phyloP scores from a whole-genome alignment of 2,888 invertebrate genomes.

The Apodemia hepburni region DNA sequence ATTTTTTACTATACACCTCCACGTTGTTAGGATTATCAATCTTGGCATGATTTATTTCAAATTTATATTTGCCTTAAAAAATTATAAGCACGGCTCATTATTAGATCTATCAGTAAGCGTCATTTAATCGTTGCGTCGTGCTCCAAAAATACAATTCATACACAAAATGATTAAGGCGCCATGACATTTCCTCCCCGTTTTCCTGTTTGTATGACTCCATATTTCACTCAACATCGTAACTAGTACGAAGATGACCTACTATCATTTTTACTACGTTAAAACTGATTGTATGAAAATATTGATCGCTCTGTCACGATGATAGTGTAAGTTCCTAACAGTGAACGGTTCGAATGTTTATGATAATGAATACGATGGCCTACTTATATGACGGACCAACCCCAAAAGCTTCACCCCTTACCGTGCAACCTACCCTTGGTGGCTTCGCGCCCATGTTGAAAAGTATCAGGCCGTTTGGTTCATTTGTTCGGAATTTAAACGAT shows the following conservation, averaged over 20 bases:
- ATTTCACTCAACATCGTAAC: neutral
- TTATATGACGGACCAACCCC: constrained; percentile 57
- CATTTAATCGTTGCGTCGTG: too few species aligned
- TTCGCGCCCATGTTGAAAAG: constrained; percentile 93
- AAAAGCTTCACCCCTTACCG: constrained; percentile 81
- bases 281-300: constrained; percentile 1
- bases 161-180: neutral
- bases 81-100: too few species aligned
- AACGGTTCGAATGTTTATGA: constrained; percentile 20
- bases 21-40: too few species aligned
- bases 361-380: constrained; percentile 44
- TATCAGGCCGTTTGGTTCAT: constrained; percentile 96
- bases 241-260: neutral
- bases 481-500: constrained; percentile 96
- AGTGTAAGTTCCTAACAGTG: neutral
- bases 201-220: neutral
- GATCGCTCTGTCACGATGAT: neutral
- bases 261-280: neutral
- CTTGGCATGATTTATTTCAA: too few species aligned
- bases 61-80: too few species aligned
- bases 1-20: too few species aligned
- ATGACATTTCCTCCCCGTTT: neutral
- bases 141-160: too few species aligned
- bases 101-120: too few species aligned
- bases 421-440: constrained; percentile 86